Evolutionary conservation across 1,140 invertebrate species (phyloP).

Genomic region (Tetragonula clypearis): DNA sequence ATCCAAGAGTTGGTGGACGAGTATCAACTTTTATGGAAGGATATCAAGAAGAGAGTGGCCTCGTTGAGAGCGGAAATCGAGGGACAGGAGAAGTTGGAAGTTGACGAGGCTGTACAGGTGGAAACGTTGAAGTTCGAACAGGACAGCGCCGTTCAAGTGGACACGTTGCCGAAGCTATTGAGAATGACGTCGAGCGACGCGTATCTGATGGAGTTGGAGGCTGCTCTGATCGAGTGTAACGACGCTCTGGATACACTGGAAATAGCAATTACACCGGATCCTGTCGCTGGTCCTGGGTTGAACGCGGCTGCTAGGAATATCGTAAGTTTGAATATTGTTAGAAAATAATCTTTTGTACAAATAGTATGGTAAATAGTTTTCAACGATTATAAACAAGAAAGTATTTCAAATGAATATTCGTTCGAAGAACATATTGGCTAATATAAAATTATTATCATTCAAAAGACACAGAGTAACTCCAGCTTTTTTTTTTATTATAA

Average conservation of each 20-base stretch:
- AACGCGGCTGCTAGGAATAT: conserved; percentile 82
- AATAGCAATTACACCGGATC: conserved; percentile 81
- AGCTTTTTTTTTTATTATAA: not conserved
- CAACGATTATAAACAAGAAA: not conserved
- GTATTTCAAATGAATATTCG: not conserved
- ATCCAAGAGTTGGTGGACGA: conserved; percentile 87
- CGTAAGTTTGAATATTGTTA: conserved; percentile 67
- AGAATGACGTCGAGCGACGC: conserved; percentile 90
- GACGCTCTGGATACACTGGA: conserved; percentile 83
- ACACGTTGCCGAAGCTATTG: conserved; percentile 86
- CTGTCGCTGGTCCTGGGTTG: conserved; percentile 81
- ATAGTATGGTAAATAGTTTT: not conserved
- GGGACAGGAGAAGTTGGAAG: conserved; percentile 75
- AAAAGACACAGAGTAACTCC: not conserved
- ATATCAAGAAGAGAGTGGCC: conserved; percentile 83
- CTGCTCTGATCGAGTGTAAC: conserved; percentile 85
- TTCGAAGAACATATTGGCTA: not conserved
- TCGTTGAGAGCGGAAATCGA: conserved; percentile 81
- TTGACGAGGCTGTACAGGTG: conserved; percentile 86
- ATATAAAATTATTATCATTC: not conserved
- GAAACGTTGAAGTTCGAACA: conserved; percentile 89
- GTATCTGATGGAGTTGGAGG: conserved; percentile 87
- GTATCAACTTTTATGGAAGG: conserved; percentile 86
- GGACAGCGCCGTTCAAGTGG: conserved; percentile 89
- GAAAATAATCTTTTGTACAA: not conserved